Base-by-base conservation (phyloP, 2,113 vertebrate genomes). In the Odocoileus virginianus region DNA sequence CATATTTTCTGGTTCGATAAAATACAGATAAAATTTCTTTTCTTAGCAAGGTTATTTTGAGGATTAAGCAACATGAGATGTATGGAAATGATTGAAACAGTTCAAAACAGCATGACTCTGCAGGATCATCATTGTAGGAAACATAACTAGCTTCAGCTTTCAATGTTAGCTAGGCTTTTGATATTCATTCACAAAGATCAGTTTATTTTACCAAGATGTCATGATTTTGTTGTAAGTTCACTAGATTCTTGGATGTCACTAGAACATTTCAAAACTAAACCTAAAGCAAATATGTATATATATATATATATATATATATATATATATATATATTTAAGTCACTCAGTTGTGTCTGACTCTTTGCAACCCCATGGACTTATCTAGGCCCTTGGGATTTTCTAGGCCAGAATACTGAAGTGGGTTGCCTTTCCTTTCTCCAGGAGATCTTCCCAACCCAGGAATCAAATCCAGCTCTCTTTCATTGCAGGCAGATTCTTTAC, bases 191-290 rank as follows among this genome's bases (percentile, higher is more conserved):
- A 52, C 47, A 96, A 43, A 78, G 19, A 89, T 57, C 7, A 52
- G n/a, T 76, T 84, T 84, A 45, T 58, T 78, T 97, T 12, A 87
- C 23, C 43, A 90, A 90, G 4, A 87, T 45, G 19, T 8, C 10
- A 40, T 57, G n/a, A 97, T 85, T 95, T 90, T 89, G 25, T 45
- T 79, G 14, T 93, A 50, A 82, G 30, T 86, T 86, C 54, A 71
- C 43, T 93, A 92, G 17, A 81, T 89, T 57, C 12, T 92, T 82
- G 92, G 84, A 40, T 27, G 71, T 86, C 25, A 12, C 14, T 4
- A 14, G 74, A 47, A 61, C 3, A 96, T 92, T 93, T 97, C 27
- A 83, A 89, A 92, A 76, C 36, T 89, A 97, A 95, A 85, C 40
- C 45, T 60, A 94, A 86, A 93, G 30, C 87, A 98, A 95, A 96